phyloP scores from a whole-genome alignment of 2,113 vertebrate species.

The Conger conger region DNA sequence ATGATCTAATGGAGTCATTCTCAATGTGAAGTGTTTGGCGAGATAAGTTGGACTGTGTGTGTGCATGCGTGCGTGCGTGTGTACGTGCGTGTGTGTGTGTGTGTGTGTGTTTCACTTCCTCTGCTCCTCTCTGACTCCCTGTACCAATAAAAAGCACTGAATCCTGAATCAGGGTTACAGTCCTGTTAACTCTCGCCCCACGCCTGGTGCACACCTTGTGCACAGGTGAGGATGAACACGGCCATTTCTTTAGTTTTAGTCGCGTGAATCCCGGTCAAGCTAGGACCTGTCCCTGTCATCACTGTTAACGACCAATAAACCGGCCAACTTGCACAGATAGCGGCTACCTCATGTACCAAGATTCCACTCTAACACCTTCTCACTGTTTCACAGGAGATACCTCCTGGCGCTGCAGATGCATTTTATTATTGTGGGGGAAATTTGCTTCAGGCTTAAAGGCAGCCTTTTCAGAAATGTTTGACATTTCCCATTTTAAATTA shows the following conservation, averaged over 20 bases:
- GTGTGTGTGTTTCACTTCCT: background rate
- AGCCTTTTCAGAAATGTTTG: background rate
- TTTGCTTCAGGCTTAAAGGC: conserved; percentile 5
- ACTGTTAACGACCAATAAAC: conserved; percentile 40
- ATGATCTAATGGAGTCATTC: background rate
- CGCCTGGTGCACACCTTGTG: background rate
- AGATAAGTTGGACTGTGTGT: background rate
- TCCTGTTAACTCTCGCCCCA: background rate
- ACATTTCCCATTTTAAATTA: background rate
- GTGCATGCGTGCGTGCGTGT: too few species aligned
- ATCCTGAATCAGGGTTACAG: background rate
- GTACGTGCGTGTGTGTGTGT: too few species aligned
- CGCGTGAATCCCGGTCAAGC: conserved; percentile 19
- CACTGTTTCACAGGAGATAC: background rate
- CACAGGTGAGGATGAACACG: background rate
- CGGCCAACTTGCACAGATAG: conserved; percentile 29
- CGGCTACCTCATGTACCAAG: conserved; percentile 1
- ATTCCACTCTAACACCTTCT: conserved; percentile 5
- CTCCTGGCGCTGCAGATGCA: background rate
- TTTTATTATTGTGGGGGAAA: conserved; percentile 23
- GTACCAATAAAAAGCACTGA: background rate
- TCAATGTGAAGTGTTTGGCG: background rate
- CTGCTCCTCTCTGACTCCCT: background rate
- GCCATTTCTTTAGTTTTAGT: background rate
- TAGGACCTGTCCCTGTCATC: conserved; percentile 49